These are phyloP conservation scores for Clupea harengus DNA, from an alignment of 2,113 vertebrate genomes.

Conservation along the genomic window DNA sequence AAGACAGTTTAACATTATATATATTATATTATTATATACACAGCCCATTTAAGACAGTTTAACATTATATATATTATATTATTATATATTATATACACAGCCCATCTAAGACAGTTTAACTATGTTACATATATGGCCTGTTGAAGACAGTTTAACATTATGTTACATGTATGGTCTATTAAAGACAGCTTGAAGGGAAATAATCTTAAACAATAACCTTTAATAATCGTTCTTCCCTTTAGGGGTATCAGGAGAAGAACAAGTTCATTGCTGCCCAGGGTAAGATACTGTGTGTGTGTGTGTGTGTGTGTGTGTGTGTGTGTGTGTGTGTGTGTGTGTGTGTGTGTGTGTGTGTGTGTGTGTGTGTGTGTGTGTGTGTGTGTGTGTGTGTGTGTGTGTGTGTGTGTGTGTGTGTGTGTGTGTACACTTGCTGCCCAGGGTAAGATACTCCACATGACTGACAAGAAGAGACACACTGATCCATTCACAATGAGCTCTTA, in stretches of 20 bases:
- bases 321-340: too few relatives aligned
- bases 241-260: conserved; percentile 99
- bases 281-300: too few relatives aligned
- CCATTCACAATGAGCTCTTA: neutral
- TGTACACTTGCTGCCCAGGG: conserved; percentile 98
- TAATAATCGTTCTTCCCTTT: neutral
- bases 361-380: too few relatives aligned
- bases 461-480: neutral
- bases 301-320: too few relatives aligned
- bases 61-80: neutral
- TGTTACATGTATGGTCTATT: neutral
- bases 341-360: too few relatives aligned
- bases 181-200: neutral
- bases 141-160: neutral
- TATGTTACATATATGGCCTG: too few relatives aligned
- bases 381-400: too few relatives aligned
- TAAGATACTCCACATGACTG: conserved; percentile 53
- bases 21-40: neutral
- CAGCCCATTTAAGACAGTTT: neutral
- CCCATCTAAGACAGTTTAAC: too few relatives aligned
- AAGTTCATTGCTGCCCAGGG: conserved; percentile 99
- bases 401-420: too few relatives aligned
- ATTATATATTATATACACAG: too few relatives aligned
- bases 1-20: neutral
- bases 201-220: too few relatives aligned